Evolutionary conservation across 2,888 invertebrate species (phyloP).

Genomic region (Patella depressa): DNA sequence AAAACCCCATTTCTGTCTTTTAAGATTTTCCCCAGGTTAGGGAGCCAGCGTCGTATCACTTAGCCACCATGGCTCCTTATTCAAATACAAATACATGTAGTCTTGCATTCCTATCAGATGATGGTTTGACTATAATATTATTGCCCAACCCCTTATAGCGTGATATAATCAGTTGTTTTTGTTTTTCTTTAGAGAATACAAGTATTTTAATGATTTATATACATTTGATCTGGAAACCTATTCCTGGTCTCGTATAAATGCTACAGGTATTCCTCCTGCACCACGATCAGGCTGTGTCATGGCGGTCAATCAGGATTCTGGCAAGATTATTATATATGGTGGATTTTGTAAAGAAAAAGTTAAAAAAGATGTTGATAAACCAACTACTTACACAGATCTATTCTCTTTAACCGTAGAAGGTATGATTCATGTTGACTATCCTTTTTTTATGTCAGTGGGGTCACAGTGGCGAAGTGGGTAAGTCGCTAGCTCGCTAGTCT

Average conservation of each 20-base stretch:
- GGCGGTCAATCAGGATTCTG: slow-evolving; percentile 74
- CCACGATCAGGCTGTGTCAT: slow-evolving; percentile 84
- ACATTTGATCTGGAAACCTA: slow-evolving; percentile 85
- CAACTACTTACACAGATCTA: slow-evolving; percentile 81
- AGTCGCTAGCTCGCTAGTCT: too few species aligned
- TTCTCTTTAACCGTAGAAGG: slow-evolving; percentile 71
- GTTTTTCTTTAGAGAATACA: slow-evolving; percentile 77
- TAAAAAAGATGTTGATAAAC: slow-evolving; percentile 83
- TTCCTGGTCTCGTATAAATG: slow-evolving; percentile 82
- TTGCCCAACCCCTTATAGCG: too few species aligned
- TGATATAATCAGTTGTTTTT: too few species aligned
- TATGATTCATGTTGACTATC: slow-evolving; percentile 29
- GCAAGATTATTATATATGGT: slow-evolving; percentile 81
- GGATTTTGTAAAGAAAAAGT: slow-evolving; percentile 83
- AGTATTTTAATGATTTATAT: slow-evolving; percentile 90
- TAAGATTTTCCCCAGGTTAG: too few species aligned
- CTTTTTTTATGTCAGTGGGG: too few species aligned
- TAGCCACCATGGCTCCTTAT: too few species aligned
- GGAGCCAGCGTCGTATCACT: too few species aligned
- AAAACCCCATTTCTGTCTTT: too few species aligned
- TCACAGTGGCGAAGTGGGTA: too few species aligned
- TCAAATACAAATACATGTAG: too few species aligned
- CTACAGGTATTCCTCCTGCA: slow-evolving; percentile 77
- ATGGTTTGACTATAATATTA: too few species aligned
- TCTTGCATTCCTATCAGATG: too few species aligned